Evolutionary conservation across 2,113 vertebrate genomes (phyloP).

Genomic region (Passer domesticus): DNA sequence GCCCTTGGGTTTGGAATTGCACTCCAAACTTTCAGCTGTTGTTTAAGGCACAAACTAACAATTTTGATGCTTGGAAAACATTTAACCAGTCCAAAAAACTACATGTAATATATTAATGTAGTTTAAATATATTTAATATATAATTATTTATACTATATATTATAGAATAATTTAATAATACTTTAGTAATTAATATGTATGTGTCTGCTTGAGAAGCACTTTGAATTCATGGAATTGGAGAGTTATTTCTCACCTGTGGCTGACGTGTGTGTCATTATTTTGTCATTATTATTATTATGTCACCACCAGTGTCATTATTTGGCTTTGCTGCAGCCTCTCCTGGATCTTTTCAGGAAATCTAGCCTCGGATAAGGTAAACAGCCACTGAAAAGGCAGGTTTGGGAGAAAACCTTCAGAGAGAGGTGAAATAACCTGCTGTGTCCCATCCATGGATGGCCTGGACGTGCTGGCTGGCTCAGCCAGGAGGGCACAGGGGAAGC

Average conservation of each 20-base stretch:
- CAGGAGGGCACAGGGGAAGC: not conserved
- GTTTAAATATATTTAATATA: no score
- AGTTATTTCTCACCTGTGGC: not conserved
- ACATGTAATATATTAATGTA: not conserved
- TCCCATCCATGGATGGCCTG: rapidly evolving
- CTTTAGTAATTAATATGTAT: no score
- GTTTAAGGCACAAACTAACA: not conserved
- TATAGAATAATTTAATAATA: no score
- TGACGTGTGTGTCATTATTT: not conserved
- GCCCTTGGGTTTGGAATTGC: rapidly evolving
- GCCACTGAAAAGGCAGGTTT: not conserved
- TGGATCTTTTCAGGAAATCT: no score
- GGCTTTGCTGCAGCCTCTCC: not conserved
- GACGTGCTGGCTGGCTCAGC: not conserved
- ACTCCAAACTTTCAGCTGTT: not conserved
- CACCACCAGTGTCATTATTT: rapidly evolving
- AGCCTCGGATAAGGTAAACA: rapidly evolving
- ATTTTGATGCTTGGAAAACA: not conserved
- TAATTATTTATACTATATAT: no score
- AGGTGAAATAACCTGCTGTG: not conserved
- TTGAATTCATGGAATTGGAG: not conserved
- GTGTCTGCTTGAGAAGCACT: not conserved
- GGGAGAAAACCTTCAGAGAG: rapidly evolving
- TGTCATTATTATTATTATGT: no score
- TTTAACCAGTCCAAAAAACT: no score